Percentiles rank a stretch among this genome's conserved stretches.
These are phyloP conservation scores for Nothocercus julius DNA, from an alignment of 2,113 vertebrate genomes.

Conservation along the genomic window DNA sequence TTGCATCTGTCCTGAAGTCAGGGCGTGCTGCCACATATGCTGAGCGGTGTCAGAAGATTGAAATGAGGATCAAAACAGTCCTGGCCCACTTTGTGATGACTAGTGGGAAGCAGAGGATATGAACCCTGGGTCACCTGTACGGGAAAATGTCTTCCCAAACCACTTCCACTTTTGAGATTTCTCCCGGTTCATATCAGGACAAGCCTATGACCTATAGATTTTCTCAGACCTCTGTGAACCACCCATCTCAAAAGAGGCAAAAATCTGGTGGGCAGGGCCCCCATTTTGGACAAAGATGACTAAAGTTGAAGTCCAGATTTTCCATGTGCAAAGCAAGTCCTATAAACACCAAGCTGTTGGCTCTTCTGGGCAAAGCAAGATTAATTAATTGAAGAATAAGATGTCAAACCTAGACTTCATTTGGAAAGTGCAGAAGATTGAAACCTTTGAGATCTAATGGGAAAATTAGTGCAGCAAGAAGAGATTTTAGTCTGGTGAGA, in stretches of 20 bases:
- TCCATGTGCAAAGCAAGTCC: background rate
- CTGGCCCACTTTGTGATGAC: rapidly evolving
- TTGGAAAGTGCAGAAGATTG: background rate
- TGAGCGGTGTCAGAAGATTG: background rate
- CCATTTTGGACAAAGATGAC: background rate
- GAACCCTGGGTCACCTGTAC: background rate
- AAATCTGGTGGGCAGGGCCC: background rate
- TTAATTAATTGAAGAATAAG: background rate
- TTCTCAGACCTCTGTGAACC: background rate
- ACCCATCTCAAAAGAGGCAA: background rate
- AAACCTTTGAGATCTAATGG: background rate
- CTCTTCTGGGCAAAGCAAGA: background rate
- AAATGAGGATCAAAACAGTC: background rate
- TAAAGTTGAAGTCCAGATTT: background rate
- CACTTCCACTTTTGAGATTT: conserved; percentile 10
- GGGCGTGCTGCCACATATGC: background rate
- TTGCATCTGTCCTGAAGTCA: background rate
- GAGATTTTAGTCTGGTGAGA: background rate
- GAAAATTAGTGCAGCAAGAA: background rate
- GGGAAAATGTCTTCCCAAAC: conserved; percentile 7
- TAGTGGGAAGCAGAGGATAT: background rate
- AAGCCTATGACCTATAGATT: background rate
- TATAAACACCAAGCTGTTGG: background rate
- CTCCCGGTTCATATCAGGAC: background rate
- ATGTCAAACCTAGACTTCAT: background rate